Base-by-base conservation (phyloP, 92 coral and sea anemone species). In the Umimayanthus kanabou region DNA sequence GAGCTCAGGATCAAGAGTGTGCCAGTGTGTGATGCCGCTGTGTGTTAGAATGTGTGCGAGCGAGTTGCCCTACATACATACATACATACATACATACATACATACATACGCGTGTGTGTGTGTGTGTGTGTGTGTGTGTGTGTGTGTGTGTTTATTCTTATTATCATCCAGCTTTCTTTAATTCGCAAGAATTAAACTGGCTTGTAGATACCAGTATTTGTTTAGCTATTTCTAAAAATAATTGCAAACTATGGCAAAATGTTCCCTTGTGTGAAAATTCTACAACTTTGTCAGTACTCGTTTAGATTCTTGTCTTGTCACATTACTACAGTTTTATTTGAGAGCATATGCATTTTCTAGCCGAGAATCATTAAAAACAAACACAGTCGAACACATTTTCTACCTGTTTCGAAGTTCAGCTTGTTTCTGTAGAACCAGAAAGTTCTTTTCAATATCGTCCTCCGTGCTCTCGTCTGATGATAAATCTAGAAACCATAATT, bases 331-430 rank as follows among this genome's bases (percentile, higher is more conserved):
- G 40, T 74, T 37, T 3, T 74, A 39, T 67, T 67, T 67, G 30
- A 67, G 73, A 67, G 33, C 73, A n/a, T 9, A 10, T 67, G 33
- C 73, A n/a, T 9, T 28, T 67, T 6, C 5, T 18, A 13, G 57
- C 16, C 57, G 16, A 50, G 57, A 25, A 20, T 29, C 50, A 33
- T 50, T 25, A 20, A 8, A 55, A 10, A 4, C 49, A 9, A 50
- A 50, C 57, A 50, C 14, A 50, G 57, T 69, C 64, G 9, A 66
- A 15, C 45, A 37, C 23, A 25, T n/a, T 82, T 20, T 16, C 88
- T 77, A 95, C 98, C 94, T 93, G 88, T 95, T 93, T 4, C 98
- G 94, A 71, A 91, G 90, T 58, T 95, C 98, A 3, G 98, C 96
- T 83, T 95, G 95, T 55, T 95, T 95, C 53, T 91, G 94, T 23